Percentiles rank a stretch among this genome's conserved stretches.
Evolutionary conservation across 1,140 invertebrate species (phyloP).

Genomic region (Aphelenchoides fujianensis): DNA sequence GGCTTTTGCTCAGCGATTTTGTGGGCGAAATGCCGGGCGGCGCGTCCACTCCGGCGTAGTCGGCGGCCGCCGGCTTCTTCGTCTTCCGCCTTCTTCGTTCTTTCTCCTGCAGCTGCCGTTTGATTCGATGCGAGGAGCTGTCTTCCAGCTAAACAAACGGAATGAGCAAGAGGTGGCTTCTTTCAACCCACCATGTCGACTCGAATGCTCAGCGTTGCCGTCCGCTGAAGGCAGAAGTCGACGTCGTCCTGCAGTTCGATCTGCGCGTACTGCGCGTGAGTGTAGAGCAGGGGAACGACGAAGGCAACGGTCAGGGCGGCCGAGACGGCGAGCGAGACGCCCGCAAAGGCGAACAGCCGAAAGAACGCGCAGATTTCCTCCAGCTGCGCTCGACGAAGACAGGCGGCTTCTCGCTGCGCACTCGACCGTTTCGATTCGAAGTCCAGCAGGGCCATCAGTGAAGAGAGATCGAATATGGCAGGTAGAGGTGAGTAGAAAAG

Average conservation of each 20-base stretch:
- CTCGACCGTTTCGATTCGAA: background rate
- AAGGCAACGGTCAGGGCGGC: slow-evolving; percentile 2
- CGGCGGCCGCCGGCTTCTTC: background rate
- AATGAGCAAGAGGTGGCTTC: background rate
- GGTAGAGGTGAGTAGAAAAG: too few species aligned
- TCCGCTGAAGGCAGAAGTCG: slow-evolving; percentile 10
- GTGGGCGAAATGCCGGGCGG: background rate
- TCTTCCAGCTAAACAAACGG: background rate
- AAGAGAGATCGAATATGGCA: too few species aligned
- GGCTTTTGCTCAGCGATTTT: background rate
- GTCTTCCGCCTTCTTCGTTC: background rate
- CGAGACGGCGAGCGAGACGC: background rate
- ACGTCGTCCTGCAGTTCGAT: background rate
- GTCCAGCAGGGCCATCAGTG: background rate
- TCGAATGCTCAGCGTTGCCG: background rate
- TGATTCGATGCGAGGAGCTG: background rate
- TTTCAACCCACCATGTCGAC: slow-evolving; percentile 7
- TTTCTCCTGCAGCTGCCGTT: background rate
- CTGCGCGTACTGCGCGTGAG: background rate
- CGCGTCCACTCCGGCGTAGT: background rate
- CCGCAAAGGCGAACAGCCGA: background rate
- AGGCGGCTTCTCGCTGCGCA: background rate
- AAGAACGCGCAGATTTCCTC: background rate
- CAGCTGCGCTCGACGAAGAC: background rate
- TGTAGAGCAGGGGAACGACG: background rate